These are phyloP conservation scores for Geococcyx californianus DNA, from an alignment of 2,113 vertebrate genomes.

Conservation along the genomic window DNA sequence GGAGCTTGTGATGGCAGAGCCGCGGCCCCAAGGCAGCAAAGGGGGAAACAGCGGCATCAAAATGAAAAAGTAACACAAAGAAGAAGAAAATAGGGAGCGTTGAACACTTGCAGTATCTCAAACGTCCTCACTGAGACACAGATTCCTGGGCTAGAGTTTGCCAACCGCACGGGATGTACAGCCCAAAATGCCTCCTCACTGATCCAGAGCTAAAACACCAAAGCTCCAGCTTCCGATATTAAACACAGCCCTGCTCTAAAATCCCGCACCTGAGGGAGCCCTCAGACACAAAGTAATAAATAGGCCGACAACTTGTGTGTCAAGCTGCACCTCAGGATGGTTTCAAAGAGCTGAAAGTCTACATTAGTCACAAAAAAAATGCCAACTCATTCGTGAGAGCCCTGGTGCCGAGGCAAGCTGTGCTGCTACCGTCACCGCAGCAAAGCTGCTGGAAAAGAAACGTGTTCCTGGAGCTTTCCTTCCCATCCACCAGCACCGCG, in stretches of 20 bases:
- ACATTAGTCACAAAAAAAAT: slow-evolving; percentile 15
- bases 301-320: not conserved
- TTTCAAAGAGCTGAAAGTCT: slow-evolving; percentile 43
- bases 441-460: not conserved
- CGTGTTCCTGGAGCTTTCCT: not conserved
- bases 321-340: slow-evolving; percentile 29
- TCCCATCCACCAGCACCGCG: not conserved
- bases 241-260: slow-evolving; percentile 1
- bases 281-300: slow-evolving; percentile 16
- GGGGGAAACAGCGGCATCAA: not conserved
- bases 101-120: not conserved
- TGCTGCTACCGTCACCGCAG: not conserved
- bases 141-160: not conserved
- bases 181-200: not conserved
- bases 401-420: not conserved
- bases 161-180: not conserved
- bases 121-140: not conserved
- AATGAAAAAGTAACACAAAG: not conserved
- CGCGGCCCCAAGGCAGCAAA: not conserved
- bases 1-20: not conserved
- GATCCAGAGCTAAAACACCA: not conserved
- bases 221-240: not conserved
- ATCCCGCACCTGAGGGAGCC: not conserved
- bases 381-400: slow-evolving; percentile 34
- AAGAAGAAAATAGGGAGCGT: not conserved